These are phyloP conservation scores for Kuschelorhynchus macadamiae DNA, from an alignment of 2,888 invertebrate genomes.

Conservation along the genomic window DNA sequence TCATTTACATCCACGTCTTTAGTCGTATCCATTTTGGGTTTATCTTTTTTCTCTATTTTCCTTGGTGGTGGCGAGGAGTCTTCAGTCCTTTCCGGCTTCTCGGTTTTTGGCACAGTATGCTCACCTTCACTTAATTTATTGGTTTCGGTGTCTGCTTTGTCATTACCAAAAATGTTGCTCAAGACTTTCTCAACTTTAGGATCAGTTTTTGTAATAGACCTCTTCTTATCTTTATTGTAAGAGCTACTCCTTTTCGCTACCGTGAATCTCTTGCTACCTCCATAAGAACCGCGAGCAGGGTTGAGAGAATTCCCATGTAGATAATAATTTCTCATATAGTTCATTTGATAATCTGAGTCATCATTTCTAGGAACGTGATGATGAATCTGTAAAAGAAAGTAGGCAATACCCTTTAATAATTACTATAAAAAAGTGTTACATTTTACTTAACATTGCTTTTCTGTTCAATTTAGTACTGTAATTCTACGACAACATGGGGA, in stretches of 20 bases:
- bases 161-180: conserved; percentile 76
- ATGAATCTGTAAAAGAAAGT: conserved; percentile 40
- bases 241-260: conserved; percentile 76
- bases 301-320: conserved; percentile 52
- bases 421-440: too few species aligned
- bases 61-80: conserved; percentile 2
- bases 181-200: conserved; percentile 80
- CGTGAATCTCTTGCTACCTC: conserved; percentile 73
- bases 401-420: too few species aligned
- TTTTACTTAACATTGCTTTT: too few species aligned
- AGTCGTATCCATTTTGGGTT: conserved; percentile 55
- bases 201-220: conserved; percentile 71
- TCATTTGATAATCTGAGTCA: conserved; percentile 50
- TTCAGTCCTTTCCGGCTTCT: neutral
- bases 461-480: too few species aligned
- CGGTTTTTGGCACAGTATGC: conserved; percentile 21
- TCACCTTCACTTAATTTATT: conserved; percentile 6
- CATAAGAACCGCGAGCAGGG: conserved; percentile 40
- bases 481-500: too few species aligned
- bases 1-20: conserved; percentile 66
- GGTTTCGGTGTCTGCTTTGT: conserved; percentile 41
- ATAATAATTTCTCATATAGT: conserved; percentile 51
- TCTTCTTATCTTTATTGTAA: conserved; percentile 58
- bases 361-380: conserved; percentile 50
- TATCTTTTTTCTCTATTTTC: conserved; percentile 46